Percentiles rank a stretch among this genome's conserved stretches.
Conservation (phyloP, 2,888 invertebrate species). For the Noctua fimbriata region DNA sequence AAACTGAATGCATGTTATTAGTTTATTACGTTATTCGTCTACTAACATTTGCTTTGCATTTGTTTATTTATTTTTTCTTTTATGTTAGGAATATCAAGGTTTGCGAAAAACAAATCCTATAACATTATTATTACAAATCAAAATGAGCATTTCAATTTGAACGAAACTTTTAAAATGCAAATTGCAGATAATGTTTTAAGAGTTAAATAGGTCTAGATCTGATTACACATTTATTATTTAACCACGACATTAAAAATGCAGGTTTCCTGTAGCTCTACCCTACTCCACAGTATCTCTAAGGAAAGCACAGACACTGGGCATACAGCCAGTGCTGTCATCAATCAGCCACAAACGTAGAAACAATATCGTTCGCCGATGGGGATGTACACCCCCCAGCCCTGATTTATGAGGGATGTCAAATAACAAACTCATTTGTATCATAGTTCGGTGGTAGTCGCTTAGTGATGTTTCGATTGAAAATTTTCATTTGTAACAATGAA, state of each 20-base stretch:
- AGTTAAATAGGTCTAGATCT: not conserved
- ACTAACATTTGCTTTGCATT: constrained; percentile 42
- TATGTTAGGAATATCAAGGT: not conserved
- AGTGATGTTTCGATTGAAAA: constrained; percentile 60
- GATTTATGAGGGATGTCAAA: constrained; percentile 76
- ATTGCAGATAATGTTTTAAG: not conserved
- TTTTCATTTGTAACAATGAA: constrained; percentile 50
- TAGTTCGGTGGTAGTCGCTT: constrained; percentile 64
- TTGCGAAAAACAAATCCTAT: not conserved
- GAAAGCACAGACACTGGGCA: constrained; percentile 27
- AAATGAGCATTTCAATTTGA: not conserved
- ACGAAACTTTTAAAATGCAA: not conserved
- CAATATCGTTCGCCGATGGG: constrained; percentile 75
- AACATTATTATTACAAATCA: not conserved
- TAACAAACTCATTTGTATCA: constrained; percentile 73
- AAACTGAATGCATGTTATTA: constrained; percentile 61
- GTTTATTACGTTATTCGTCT: constrained; percentile 49
- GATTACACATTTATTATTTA: constrained; percentile 17
- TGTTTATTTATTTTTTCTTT: constrained; percentile 32
- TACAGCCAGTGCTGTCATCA: constrained; percentile 74
- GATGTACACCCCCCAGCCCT: constrained; percentile 65
- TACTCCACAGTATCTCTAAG: not conserved
- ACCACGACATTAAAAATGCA: constrained; percentile 25
- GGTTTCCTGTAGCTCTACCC: not conserved
- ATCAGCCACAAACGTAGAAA: constrained; percentile 84